These are phyloP conservation scores for Orchestia grillus DNA, from an alignment of 1,140 invertebrate species.

Conservation along the genomic window DNA sequence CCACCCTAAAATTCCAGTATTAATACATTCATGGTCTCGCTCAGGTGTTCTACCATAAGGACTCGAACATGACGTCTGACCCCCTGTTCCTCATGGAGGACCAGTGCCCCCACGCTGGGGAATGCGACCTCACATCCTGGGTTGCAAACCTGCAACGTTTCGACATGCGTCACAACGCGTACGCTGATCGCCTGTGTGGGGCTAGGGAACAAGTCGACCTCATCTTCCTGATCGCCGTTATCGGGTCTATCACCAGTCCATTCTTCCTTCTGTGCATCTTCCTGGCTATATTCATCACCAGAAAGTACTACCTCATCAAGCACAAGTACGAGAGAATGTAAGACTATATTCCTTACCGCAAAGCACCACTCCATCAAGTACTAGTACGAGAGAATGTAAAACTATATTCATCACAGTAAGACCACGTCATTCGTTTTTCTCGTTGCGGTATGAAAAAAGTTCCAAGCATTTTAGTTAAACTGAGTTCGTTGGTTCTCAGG, in stretches of 20 bases:
- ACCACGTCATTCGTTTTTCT: not conserved
- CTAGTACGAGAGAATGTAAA: not conserved
- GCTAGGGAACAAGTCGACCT: not conserved
- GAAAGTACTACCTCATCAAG: not conserved
- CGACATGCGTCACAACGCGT: not conserved
- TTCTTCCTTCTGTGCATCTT: not conserved
- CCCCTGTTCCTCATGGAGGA: not conserved
- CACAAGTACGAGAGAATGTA: not conserved
- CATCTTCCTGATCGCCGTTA: not conserved
- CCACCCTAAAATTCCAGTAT: too few relatives aligned
- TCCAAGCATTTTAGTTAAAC: too few relatives aligned
- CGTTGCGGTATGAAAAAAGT: too few relatives aligned
- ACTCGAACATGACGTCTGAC: not conserved
- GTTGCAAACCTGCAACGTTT: not conserved
- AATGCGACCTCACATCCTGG: not conserved
- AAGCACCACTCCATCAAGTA: not conserved
- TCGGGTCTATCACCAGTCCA: not conserved
- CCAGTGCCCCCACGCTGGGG: not conserved
- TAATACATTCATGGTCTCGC: not conserved
- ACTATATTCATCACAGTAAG: not conserved
- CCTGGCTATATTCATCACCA: not conserved
- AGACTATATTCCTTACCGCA: not conserved
- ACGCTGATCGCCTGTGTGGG: not conserved
- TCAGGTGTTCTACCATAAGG: conserved; percentile 3
- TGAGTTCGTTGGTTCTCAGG: too few relatives aligned